Percentiles rank a stretch among this genome's conserved stretches.
phyloP scores from a whole-genome alignment of 2,113 vertebrate species.

The Corapipo altera region DNA sequence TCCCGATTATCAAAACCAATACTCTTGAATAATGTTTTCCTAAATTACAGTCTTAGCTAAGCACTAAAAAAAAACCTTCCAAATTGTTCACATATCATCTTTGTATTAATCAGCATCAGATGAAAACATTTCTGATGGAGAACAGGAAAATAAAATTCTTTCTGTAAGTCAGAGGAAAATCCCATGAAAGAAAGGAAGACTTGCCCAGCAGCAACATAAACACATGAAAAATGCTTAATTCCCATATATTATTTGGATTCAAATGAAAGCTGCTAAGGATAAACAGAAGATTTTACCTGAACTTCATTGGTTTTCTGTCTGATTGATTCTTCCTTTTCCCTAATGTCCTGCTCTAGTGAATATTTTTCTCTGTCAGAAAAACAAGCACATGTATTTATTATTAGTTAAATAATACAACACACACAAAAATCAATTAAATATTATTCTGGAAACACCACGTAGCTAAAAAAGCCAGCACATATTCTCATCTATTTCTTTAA shows the following conservation, averaged over 20 bases:
- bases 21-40: neutral
- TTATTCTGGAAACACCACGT: neutral
- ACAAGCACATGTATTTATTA: neutral
- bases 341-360: constrained; percentile 92
- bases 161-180: neutral
- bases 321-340: constrained; percentile 92
- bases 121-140: neutral
- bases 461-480: neutral
- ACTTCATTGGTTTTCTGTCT: constrained; percentile 91
- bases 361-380: constrained; percentile 86
- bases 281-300: constrained; percentile 78
- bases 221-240: neutral
- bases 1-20: neutral
- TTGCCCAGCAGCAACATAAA: neutral
- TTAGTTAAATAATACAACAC: neutral
- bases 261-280: neutral
- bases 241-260: neutral
- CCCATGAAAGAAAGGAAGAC: neutral
- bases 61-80: neutral
- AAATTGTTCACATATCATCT: neutral
- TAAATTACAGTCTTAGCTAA: neutral
- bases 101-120: neutral
- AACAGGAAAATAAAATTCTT: neutral
- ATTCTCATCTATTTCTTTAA: neutral
- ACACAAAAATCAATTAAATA: neutral